Percentiles rank a stretch among this genome's conserved stretches.
These are phyloP conservation scores for Leuciscus idus DNA, from an alignment of 2,113 vertebrate genomes.

Conservation along the genomic window DNA sequence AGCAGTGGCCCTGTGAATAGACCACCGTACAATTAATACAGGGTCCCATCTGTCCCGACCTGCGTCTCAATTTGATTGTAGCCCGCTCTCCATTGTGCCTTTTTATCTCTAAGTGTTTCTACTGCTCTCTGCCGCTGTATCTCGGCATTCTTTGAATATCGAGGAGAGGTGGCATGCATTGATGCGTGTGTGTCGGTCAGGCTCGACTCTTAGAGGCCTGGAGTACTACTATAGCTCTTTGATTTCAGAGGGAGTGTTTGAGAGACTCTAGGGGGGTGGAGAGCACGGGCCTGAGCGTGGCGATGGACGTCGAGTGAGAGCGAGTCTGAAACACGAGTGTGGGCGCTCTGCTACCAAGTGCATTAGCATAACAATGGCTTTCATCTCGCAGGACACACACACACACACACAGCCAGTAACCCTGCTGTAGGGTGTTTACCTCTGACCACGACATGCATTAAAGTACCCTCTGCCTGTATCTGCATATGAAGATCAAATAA, in stretches of 20 bases:
- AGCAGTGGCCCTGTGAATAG: conserved; percentile 74
- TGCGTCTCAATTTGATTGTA: conserved; percentile 81
- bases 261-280: conserved; percentile 39
- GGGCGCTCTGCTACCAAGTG: conserved; percentile 44
- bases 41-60: conserved; percentile 85
- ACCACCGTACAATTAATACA: conserved; percentile 68
- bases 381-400: conserved; percentile 49
- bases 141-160: conserved; percentile 72
- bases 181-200: conserved; percentile 32
- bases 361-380: conserved; percentile 66
- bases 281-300: conserved; percentile 31
- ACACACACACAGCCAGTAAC: conserved; percentile 71
- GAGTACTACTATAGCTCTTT: conserved; percentile 72
- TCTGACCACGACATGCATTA: conserved; percentile 26
- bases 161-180: conserved; percentile 56
- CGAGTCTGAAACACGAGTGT: conserved; percentile 44
- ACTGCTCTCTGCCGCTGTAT: conserved; percentile 10
- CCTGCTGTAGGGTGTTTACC: conserved; percentile 44
- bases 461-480: conserved; percentile 9
- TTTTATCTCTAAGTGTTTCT: conserved; percentile 67
- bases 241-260: conserved; percentile 69
- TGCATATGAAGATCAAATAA: conserved; percentile 24
- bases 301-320: conserved; percentile 42
- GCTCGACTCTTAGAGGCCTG: conserved; percentile 38
- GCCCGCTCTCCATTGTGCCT: conserved; percentile 79